These are phyloP conservation scores for Takifugu rubripes DNA, from an alignment of 2,797 vertebrate genomes.

Conservation along the genomic window DNA sequence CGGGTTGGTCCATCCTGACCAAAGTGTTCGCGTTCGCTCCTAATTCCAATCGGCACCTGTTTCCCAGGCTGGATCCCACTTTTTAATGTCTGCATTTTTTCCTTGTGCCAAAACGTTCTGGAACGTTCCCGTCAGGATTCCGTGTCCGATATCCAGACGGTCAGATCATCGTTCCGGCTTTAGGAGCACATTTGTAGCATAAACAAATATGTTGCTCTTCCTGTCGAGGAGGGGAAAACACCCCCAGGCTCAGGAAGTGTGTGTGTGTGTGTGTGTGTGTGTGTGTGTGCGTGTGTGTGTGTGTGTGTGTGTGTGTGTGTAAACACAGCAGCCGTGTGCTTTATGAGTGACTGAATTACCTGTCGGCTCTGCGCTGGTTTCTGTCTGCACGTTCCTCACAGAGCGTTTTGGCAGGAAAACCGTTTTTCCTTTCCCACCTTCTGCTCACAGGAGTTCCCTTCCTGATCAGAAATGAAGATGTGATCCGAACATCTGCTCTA, in stretches of 20 bases:
- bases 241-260: conserved; percentile 34
- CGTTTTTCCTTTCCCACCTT: conserved; percentile 2
- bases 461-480: no score
- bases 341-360: conserved; percentile 36
- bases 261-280: neutral
- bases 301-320: neutral
- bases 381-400: conserved; percentile 42
- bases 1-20: neutral
- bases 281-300: neutral
- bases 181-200: conserved; percentile 4
- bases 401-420: conserved; percentile 21
- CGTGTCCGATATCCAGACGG: no score
- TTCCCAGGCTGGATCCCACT: no score
- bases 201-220: conserved; percentile 51
- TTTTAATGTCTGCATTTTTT: no score
- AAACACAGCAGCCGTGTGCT: conserved; percentile 12
- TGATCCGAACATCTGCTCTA: no score
- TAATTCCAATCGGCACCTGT: neutral
- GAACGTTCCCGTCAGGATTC: neutral
- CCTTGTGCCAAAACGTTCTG: neutral
- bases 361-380: conserved; percentile 45
- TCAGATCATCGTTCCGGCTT: conserved; percentile 6
- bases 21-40: neutral
- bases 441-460: conserved; percentile 1
- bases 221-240: conserved; percentile 28